Evolutionary conservation across 2,888 invertebrate genomes (phyloP).

Genomic region (Andrena minutula): DNA sequence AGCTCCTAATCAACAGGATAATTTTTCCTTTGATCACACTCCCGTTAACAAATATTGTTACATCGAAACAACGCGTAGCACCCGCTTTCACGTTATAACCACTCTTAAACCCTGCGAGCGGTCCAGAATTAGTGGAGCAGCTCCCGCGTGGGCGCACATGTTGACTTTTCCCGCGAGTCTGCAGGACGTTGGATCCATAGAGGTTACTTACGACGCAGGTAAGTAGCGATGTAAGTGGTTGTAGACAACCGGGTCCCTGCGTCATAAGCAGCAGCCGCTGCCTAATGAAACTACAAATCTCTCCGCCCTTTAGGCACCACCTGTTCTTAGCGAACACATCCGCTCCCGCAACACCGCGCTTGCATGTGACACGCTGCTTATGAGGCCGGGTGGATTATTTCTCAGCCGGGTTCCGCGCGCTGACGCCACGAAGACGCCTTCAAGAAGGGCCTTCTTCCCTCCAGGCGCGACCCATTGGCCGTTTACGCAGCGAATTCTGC

Average conservation of each 20-base stretch:
- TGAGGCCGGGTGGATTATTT: constrained; percentile 78
- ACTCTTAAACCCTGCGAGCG: not conserved
- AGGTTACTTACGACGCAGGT: constrained; percentile 81
- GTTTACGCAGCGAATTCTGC: not conserved
- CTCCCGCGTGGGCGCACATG: not conserved
- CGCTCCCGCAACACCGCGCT: constrained; percentile 77
- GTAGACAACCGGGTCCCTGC: constrained; percentile 82
- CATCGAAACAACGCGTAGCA: too few relatives aligned
- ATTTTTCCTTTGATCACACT: too few relatives aligned
- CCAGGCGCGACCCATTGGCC: not conserved
- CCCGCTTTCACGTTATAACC: not conserved
- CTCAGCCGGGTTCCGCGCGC: constrained; percentile 44
- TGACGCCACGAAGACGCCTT: constrained; percentile 39
- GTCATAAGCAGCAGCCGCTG: constrained; percentile 84
- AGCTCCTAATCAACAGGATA: too few relatives aligned
- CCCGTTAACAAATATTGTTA: too few relatives aligned
- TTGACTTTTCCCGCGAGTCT: constrained; percentile 50
- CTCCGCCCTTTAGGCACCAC: constrained; percentile 82
- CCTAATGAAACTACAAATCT: constrained; percentile 85
- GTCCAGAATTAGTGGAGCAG: not conserved
- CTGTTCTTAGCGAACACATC: constrained; percentile 80
- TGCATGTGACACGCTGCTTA: constrained; percentile 78
- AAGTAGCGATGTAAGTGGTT: constrained; percentile 85
- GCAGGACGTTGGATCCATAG: constrained; percentile 56
- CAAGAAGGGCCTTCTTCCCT: constrained; percentile 36